phyloP scores from a whole-genome alignment of 2,888 invertebrate genomes.

The Timema podura region DNA sequence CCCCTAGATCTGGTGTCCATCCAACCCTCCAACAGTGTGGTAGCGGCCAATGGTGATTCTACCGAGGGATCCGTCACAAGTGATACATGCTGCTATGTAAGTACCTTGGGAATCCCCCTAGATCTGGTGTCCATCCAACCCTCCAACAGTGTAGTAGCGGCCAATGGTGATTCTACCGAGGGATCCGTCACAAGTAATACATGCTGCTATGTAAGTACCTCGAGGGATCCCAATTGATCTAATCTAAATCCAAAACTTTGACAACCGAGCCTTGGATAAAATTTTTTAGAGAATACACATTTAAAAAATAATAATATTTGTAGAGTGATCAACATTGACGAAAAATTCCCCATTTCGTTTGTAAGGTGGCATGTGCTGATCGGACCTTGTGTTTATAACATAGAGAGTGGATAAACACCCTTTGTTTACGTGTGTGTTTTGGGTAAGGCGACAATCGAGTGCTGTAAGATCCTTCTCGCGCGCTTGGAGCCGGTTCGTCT shows the following conservation, averaged over 20 bases:
- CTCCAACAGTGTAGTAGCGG: constrained; percentile 58
- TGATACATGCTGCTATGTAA: constrained; percentile 48
- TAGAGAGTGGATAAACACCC: too few relatives aligned
- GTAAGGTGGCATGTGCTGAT: too few relatives aligned
- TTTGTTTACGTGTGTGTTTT: too few relatives aligned
- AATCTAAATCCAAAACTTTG: constrained; percentile 62
- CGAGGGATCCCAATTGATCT: constrained; percentile 60
- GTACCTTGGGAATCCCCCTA: constrained; percentile 60
- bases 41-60: constrained; percentile 60
- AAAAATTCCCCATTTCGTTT: too few relatives aligned
- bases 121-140: constrained; percentile 62
- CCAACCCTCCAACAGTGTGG: constrained; percentile 60
- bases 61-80: constrained; percentile 70
- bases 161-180: constrained; percentile 64
- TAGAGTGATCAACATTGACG: too few relatives aligned
- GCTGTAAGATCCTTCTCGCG: constrained; percentile 32
- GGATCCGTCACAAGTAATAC: constrained; percentile 70
- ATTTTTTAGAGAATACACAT: too few relatives aligned
- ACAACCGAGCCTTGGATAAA: too few relatives aligned
- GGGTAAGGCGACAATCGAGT: constrained; percentile 33
- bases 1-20: constrained; percentile 63
- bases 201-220: constrained; percentile 27
- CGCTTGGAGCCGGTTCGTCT: constrained; percentile 31
- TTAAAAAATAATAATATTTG: too few relatives aligned
- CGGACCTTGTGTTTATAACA: too few relatives aligned